phyloP scores from a whole-genome alignment of 2,113 vertebrate genomes.

The Brachypteracias leptosomus region DNA sequence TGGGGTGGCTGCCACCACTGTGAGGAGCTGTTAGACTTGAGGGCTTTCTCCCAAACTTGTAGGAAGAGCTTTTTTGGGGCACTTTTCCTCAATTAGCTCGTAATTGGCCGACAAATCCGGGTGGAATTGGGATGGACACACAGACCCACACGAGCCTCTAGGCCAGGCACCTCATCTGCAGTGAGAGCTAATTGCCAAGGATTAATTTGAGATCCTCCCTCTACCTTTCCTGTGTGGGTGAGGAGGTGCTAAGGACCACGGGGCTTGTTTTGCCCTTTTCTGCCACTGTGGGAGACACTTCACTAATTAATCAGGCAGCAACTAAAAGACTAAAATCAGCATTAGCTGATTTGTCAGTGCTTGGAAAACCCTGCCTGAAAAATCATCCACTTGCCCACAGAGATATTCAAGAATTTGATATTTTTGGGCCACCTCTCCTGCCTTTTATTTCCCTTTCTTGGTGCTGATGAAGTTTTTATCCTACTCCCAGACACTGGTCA shows the following conservation, averaged over 20 bases:
- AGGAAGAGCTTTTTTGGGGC: background rate
- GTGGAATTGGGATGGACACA: fast-evolving
- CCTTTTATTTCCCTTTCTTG: background rate
- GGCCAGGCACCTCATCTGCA: background rate
- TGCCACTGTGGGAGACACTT: background rate
- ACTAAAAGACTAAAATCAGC: background rate
- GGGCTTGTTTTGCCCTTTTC: background rate
- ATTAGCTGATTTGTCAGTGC: background rate
- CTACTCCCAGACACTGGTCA: fast-evolving
- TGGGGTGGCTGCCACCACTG: fast-evolving
- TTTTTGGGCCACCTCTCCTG: background rate
- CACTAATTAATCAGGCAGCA: background rate
- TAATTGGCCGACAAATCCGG: background rate
- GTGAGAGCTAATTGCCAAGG: background rate
- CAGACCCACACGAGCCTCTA: background rate
- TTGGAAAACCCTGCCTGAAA: background rate
- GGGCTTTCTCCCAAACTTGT: background rate
- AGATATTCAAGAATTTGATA: background rate
- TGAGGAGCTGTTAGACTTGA: background rate
- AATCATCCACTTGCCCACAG: background rate
- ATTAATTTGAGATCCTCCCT: background rate
- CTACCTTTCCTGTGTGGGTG: background rate
- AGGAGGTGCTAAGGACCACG: fast-evolving
- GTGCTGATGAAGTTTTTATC: fast-evolving
- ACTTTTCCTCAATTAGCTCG: background rate